Evolutionary conservation across 2,888 invertebrate species (phyloP).

Genomic region (Erannis defoliaria): DNA sequence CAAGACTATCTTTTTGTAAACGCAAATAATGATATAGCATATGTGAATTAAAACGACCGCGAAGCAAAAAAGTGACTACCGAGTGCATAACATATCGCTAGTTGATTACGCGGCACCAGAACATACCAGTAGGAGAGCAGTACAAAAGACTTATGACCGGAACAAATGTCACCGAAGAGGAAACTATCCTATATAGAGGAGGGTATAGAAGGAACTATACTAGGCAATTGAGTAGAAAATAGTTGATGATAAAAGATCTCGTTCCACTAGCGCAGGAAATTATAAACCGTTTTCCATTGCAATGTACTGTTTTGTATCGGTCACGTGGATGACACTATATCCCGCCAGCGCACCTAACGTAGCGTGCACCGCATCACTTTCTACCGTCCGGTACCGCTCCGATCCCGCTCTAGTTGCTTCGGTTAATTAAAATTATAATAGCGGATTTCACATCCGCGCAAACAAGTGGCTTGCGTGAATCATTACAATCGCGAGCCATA

Average conservation of each 20-base stretch:
- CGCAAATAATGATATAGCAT: too few species aligned
- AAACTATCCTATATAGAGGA: too few species aligned
- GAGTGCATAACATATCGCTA: too few species aligned
- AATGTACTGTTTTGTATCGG: slow-evolving; percentile 1
- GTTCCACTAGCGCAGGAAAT: background rate
- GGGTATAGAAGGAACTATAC: too few species aligned
- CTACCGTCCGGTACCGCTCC: slow-evolving; percentile 74
- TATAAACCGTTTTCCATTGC: background rate
- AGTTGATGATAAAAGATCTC: background rate
- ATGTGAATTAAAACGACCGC: too few species aligned
- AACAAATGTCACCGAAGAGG: too few species aligned
- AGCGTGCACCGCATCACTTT: slow-evolving; percentile 74
- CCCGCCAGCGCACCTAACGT: slow-evolving; percentile 42
- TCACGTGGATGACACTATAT: slow-evolving; percentile 29
- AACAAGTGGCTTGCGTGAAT: slow-evolving; percentile 81
- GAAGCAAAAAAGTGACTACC: too few species aligned
- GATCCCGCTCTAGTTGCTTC: slow-evolving; percentile 81
- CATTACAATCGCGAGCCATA: slow-evolving; percentile 65
- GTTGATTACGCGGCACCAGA: too few species aligned
- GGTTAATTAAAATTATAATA: slow-evolving; percentile 85
- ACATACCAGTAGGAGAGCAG: too few species aligned
- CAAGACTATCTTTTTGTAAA: too few species aligned
- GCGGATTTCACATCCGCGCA: slow-evolving; percentile 84
- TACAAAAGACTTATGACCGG: too few species aligned
- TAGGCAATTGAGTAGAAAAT: too few species aligned